A percentile compares a stretch with the other conserved stretches of the same genome.
Evolutionary conservation across 2,797 vertebrate genomes (phyloP).

Genomic region (Pipistrellus pipistrellus): DNA sequence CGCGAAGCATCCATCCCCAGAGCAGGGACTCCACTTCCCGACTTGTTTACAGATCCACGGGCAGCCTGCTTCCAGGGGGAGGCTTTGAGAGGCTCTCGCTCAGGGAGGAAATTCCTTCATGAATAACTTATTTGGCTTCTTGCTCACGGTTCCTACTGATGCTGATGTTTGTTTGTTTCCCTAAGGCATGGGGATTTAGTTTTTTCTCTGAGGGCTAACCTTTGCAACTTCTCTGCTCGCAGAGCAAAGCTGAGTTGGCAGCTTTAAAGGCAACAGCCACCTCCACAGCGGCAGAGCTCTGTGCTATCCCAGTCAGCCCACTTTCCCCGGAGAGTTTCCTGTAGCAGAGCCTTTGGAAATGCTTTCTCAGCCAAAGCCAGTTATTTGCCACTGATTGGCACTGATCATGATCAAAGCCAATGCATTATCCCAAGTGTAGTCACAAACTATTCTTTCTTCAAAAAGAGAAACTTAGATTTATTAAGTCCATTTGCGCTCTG

Average conservation of each 20-base stretch:
- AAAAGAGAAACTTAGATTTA: neutral
- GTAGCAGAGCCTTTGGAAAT: neutral
- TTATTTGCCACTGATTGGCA: neutral
- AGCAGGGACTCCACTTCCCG: neutral
- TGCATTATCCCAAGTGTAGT: neutral
- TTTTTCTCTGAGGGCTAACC: neutral
- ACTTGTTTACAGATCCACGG: slow-evolving; percentile 50
- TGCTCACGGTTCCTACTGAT: neutral
- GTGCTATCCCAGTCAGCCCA: neutral
- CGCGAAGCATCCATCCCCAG: slow-evolving; percentile 52
- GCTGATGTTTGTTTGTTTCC: neutral
- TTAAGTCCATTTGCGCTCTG: neutral
- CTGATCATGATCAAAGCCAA: neutral
- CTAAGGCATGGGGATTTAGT: neutral
- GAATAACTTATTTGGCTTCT: neutral
- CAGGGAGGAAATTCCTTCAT: neutral
- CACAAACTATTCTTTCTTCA: slow-evolving; percentile 7
- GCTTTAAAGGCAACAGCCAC: slow-evolving; percentile 28
- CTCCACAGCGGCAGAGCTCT: neutral
- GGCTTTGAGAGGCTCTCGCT: neutral
- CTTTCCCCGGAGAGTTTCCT: neutral
- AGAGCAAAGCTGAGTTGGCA: slow-evolving; percentile 56
- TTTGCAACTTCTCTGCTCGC: neutral
- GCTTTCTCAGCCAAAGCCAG: neutral
- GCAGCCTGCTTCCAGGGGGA: slow-evolving; percentile 38